Percentiles rank a stretch among this genome's conserved stretches.
Conservation (phyloP, 2,888 invertebrate species). For the Ectemnius lituratus region DNA sequence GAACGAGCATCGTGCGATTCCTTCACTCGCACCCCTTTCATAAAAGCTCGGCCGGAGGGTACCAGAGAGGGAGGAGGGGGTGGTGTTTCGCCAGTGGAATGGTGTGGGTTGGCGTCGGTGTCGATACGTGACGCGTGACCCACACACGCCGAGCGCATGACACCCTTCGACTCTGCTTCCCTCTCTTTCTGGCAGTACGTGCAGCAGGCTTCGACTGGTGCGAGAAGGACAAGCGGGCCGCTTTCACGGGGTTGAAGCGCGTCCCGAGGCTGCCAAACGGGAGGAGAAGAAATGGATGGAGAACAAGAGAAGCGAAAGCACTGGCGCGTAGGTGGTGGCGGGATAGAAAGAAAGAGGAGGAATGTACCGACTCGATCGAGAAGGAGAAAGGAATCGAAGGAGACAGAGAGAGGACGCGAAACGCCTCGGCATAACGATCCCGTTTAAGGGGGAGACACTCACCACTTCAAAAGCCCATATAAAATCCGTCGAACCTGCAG, state of each 20-base stretch:
- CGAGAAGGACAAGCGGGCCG: conserved; percentile 14
- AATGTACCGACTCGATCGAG: conserved; percentile 16
- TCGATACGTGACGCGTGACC: conserved; percentile 50
- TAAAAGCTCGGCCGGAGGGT: not conserved
- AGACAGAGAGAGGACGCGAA: conserved; percentile 59
- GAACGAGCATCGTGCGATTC: conserved; percentile 21
- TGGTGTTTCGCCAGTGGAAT: not conserved
- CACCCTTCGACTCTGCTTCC: conserved; percentile 7
- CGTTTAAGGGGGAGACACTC: conserved; percentile 70
- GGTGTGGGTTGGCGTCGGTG: conserved; percentile 15
- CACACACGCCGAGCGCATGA: conserved; percentile 14
- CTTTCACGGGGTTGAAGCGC: conserved; percentile 35
- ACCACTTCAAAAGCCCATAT: not conserved
- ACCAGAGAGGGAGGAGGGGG: conserved; percentile 15
- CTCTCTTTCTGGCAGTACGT: not conserved
- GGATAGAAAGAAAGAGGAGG: conserved; percentile 29
- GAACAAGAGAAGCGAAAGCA: conserved; percentile 39
- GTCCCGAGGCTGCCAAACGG: conserved; percentile 15
- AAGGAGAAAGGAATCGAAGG: conserved; percentile 17
- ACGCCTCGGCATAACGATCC: conserved; percentile 74
- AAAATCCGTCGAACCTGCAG: conserved; percentile 7
- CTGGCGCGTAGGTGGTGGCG: conserved; percentile 3
- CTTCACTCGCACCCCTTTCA: conserved; percentile 27
- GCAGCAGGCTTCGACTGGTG: conserved; percentile 9
- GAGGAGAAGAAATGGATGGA: conserved; percentile 19